Base-by-base conservation (phyloP, 2,797 vertebrate genomes). In the Momotus momota region DNA sequence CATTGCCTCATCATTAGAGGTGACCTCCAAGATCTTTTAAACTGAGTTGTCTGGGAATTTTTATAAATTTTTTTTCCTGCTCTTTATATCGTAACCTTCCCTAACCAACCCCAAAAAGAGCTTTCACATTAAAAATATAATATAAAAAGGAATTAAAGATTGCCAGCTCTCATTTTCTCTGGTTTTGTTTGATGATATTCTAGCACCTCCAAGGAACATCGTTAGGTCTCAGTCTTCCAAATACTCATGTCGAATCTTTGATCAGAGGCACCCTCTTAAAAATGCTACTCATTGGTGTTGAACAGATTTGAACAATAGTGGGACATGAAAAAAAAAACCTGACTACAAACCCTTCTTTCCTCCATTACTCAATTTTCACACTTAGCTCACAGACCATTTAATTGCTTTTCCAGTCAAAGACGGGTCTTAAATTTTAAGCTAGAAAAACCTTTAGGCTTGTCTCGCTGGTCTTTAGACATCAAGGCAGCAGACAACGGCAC, bases 341-440 rank as follows among this genome's bases (percentile, higher is more conserved):
- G 31, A 72, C 62, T 69, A 86, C 48, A 77, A 72, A 2, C 40
- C 89, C 55, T 67, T 79, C 80, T 91, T 64, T 84, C 43, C 85
- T 83, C 89, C 82, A 73, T 86, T 77, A 86, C 93, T 93, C 88
- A 49, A 52, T 86, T 95, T 93, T 94, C 94, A 96, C 95, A 77
- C 88, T 96, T 94, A 93, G 87, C 89, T 96, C 95, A 96, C 79
- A 81, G 88, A 66, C 70, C 41, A 94, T 74, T 95, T 96, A 90
- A 96, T 94, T 94, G 90, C 77, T 96, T 96, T 96, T 93, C 88
- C 86, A 95, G 73, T 61, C 85, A 96, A 92, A 91, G 85, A 64
- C n/a, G 80, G 66, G 89, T 91, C 85, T 90, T 93, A 89, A 91
- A 95, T 81, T 95, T 93, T 70, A 70, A 81, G 80, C 57, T 12